Conservation (phyloP, 2,797 vertebrate species). For the Silurus aristotelis region DNA sequence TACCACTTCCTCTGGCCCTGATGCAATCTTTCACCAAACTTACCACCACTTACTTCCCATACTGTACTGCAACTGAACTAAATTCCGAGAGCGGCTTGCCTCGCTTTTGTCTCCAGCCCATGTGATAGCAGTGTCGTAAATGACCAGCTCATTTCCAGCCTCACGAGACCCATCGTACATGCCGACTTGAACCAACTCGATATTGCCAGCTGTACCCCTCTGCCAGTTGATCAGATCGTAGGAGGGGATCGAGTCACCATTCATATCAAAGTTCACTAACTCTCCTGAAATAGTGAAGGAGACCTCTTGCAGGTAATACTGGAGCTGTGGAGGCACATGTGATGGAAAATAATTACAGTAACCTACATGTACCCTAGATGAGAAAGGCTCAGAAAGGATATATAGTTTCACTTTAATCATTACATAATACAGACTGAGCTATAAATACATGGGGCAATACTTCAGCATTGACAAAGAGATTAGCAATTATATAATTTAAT, state of each 20-base stretch:
- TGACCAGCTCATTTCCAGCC: constrained; percentile 68
- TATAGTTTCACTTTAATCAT: background rate
- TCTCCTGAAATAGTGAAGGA: constrained; percentile 69
- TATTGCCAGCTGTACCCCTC: constrained; percentile 55
- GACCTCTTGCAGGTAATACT: constrained; percentile 73
- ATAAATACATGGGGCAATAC: background rate
- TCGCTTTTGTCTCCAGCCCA: constrained; percentile 76
- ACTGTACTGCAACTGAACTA: constrained; percentile 77
- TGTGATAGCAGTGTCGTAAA: constrained; percentile 70
- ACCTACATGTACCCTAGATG: background rate
- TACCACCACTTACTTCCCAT: constrained; percentile 71
- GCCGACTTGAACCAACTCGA: constrained; percentile 74
- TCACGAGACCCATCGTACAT: constrained; percentile 72
- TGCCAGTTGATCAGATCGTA: constrained; percentile 70
- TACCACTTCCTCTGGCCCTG: background rate
- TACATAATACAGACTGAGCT: background rate
- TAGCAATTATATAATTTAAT: too few species aligned
- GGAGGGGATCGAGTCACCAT: constrained; percentile 74
- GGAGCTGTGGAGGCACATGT: constrained; percentile 59
- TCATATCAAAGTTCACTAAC: constrained; percentile 74
- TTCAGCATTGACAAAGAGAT: too few species aligned
- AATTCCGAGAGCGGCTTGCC: constrained; percentile 77
- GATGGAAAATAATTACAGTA: background rate
- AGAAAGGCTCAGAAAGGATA: background rate
- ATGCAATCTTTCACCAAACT: constrained; percentile 55